Base-by-base conservation (phyloP, 2,888 invertebrate genomes). In the Drosophila dives region DNA sequence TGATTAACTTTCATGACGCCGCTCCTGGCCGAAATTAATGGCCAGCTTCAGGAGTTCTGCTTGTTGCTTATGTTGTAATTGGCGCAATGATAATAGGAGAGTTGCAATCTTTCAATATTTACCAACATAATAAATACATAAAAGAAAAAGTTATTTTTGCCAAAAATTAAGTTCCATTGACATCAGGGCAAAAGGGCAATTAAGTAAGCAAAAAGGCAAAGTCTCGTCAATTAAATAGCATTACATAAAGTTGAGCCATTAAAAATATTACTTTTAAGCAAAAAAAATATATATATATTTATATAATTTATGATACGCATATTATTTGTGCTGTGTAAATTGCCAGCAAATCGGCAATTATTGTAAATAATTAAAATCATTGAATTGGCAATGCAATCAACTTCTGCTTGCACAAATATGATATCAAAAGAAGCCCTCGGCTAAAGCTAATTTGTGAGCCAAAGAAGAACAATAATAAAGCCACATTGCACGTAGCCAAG, bases 401-500 rank as follows among this genome's bases (percentile, higher is more conserved):
- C 62, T 50, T 26, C 26, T 42, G 49, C 55, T 23, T 51, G 12
- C 56, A 53, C 54, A 54, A 42, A 75, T 34, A 38, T 33, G 36
- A 61, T 36, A 54, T 75, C 51, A 69, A 74, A 74, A 62, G 62
- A 55, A 53, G 51, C 51, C 45, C 50, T 36, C 48, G 60, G 76
- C 71, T 59, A 61, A 66, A 58, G 63, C 72, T 76, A 56, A 80
- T 80, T 77, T 75, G 62, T 26, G 58, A 71, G 56, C 54, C 15
- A 62, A 38, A n/a, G 33, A 64, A 34, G 23, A 67, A 68, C 70
- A 81, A 82, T 70, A 80, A 84, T 74, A 72, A 77, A 77, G 82
- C 85, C 67, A 64, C 88, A 75, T 72, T 64, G 77, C 88, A 85
- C 83, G 83, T 84, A 87, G 85, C 65, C 87, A 70, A 81, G 81